Percentiles rank a stretch among this genome's conserved stretches.
Conservation (phyloP, 2,113 vertebrate genomes). For the Lepidothrix coronata region DNA sequence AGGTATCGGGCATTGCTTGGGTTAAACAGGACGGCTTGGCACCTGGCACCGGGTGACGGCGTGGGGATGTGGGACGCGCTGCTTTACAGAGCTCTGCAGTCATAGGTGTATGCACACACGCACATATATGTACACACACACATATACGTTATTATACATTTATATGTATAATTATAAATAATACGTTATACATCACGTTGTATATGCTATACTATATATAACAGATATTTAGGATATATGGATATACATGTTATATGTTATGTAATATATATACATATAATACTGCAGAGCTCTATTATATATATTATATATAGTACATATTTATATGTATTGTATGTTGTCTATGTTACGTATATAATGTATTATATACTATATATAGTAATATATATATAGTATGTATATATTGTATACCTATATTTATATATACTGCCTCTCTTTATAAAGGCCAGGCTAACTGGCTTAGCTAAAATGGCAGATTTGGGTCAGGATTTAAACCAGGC, state of each 20-base stretch:
- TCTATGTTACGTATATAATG: background rate
- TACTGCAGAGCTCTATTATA: background rate
- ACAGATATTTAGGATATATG: background rate
- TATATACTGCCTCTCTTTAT: background rate
- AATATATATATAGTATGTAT: too few species aligned
- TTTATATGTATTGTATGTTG: background rate
- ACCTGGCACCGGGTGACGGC: accelerated
- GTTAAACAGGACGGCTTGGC: background rate
- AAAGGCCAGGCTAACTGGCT: background rate
- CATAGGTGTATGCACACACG: too few species aligned
- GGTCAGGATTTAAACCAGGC: background rate
- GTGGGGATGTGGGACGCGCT: background rate
- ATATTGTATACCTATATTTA: background rate
- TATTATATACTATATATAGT: background rate
- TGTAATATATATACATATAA: background rate
- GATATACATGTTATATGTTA: background rate
- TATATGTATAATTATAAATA: accelerated
- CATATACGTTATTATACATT: background rate
- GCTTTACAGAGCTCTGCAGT: background rate
- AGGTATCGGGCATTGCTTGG: background rate
- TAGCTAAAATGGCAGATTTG: background rate
- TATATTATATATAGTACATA: too few species aligned
- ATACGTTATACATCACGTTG: background rate
- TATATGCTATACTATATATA: background rate
- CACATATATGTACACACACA: too few species aligned